phyloP scores from a whole-genome alignment of 1,140 invertebrate species.

The Gonioctena quinquepunctata region DNA sequence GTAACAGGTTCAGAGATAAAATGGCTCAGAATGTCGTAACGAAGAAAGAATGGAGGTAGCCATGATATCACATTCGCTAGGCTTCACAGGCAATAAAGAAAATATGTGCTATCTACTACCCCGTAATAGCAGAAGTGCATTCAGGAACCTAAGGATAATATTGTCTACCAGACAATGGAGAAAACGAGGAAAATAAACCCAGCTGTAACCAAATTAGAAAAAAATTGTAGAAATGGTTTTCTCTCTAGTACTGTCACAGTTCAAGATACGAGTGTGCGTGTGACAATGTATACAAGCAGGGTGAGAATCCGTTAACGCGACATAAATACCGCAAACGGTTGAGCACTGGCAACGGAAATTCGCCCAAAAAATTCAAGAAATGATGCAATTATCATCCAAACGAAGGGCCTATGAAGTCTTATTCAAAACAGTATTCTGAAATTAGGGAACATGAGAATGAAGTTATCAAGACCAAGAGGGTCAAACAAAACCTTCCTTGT shows the following conservation, averaged over 20 bases:
- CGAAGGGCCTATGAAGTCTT: background rate
- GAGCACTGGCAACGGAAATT: background rate
- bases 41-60: background rate
- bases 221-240: background rate
- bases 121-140: background rate
- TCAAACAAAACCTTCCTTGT: too few species aligned
- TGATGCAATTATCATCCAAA: background rate
- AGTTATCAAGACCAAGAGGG: conserved; percentile 3
- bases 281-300: too few species aligned
- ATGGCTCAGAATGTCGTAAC: too few species aligned
- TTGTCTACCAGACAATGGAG: background rate
- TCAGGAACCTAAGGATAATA: background rate
- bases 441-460: conserved; percentile 6
- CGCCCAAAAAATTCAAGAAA: background rate
- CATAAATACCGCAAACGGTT: background rate
- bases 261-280: background rate
- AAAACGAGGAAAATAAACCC: background rate
- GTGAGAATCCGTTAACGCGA: background rate
- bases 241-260: background rate
- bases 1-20: too few species aligned
- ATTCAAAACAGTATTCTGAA: conserved; percentile 8
- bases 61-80: background rate
- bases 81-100: background rate
- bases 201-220: background rate
- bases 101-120: background rate